Evolutionary conservation across 2,113 vertebrate species (phyloP).

Genomic region (Clinocottus analis): DNA sequence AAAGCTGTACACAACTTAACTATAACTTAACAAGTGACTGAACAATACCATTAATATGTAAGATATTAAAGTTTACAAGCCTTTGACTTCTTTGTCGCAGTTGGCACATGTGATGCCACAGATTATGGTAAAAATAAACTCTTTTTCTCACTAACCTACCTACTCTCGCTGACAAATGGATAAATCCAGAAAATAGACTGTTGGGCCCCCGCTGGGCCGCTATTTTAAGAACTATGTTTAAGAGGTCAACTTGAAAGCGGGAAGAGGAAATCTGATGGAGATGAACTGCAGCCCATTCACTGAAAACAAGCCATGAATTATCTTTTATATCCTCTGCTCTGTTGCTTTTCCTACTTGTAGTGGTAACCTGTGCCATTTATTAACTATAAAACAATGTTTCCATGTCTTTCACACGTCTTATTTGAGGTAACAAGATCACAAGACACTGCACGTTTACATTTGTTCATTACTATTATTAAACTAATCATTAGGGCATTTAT

Average conservation of each 20-base stretch:
- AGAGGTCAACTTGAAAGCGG: constrained; percentile 36
- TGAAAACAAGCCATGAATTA: not conserved
- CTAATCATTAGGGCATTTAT: not conserved
- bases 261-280: constrained; percentile 31
- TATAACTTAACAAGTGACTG: not conserved
- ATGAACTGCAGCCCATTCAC: constrained; percentile 9
- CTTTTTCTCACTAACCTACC: constrained; percentile 6
- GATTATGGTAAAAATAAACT: constrained; percentile 4
- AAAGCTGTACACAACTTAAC: not conserved
- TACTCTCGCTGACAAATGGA: constrained; percentile 23
- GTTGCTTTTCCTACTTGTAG: not conserved
- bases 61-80: not conserved
- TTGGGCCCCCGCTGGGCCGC: constrained; percentile 5
- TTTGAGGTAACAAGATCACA: not conserved
- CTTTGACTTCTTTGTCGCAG: not conserved
- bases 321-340: not conserved
- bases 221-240: constrained; percentile 55
- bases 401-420: not conserved
- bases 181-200: constrained; percentile 36
- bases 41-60: not conserved
- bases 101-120: not conserved
- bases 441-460: not conserved
- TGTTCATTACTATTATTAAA: not conserved
- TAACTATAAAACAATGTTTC: not conserved
- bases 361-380: not conserved